These are phyloP conservation scores for Diloba caeruleocephala DNA, from an alignment of 2,888 invertebrate species.

Conservation along the genomic window DNA sequence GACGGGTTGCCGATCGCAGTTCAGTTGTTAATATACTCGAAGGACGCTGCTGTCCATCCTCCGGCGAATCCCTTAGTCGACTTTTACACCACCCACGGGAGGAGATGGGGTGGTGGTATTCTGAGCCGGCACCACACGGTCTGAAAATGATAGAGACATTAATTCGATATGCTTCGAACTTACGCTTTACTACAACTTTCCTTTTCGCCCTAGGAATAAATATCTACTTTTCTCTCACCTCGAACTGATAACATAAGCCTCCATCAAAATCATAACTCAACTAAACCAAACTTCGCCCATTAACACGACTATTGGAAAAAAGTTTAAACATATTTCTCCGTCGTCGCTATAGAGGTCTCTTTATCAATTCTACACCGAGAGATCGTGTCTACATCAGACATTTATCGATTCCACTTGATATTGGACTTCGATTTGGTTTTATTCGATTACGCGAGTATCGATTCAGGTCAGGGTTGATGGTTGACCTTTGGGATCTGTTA, in stretches of 20 bases:
- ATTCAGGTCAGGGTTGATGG: slow-evolving; percentile 48
- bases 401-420: slow-evolving; percentile 51
- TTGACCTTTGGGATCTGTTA: slow-evolving; percentile 35
- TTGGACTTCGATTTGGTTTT: slow-evolving; percentile 47
- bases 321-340: slow-evolving; percentile 20
- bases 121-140: no score
- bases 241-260: background rate
- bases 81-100: no score
- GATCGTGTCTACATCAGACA: slow-evolving; percentile 37
- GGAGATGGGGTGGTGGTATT: no score
- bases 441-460: slow-evolving; percentile 44
- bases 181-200: no score
- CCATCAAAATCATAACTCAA: slow-evolving; percentile 10
- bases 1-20: no score
- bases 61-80: no score
- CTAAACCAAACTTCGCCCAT: slow-evolving; percentile 6
- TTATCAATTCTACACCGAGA: slow-evolving; percentile 39
- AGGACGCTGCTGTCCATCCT: no score
- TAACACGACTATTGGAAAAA: slow-evolving; percentile 6
- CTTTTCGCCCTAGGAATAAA: no score
- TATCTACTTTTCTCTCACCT: background rate
- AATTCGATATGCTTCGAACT: no score
- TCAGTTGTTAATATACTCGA: no score
- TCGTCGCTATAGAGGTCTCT: slow-evolving; percentile 8
- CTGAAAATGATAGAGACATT: no score